These are phyloP conservation scores for Nycticryphes semicollaris DNA, from an alignment of 2,113 vertebrate species.

Conservation along the genomic window DNA sequence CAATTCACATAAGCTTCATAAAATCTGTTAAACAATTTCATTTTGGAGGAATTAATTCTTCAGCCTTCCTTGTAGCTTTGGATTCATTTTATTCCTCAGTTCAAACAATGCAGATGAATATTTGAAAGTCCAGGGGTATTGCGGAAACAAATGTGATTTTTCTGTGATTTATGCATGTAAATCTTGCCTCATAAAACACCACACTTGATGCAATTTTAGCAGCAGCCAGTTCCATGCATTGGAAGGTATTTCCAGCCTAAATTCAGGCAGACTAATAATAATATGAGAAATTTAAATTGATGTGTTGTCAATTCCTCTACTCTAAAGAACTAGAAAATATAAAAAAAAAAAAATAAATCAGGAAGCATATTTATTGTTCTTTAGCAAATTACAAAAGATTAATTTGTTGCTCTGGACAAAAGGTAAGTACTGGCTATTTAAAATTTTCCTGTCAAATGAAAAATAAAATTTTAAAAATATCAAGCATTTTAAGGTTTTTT, in stretches of 20 bases:
- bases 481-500: neutral
- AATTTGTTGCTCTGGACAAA: neutral
- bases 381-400: neutral
- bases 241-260: neutral
- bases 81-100: neutral
- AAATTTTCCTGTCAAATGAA: neutral
- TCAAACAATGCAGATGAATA: neutral
- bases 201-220: neutral
- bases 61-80: neutral
- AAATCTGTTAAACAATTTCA: neutral
- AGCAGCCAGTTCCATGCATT: neutral
- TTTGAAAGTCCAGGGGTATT: neutral
- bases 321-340: neutral
- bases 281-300: neutral
- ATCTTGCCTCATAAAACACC: neutral
- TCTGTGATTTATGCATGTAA: neutral
- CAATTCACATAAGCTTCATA: neutral
- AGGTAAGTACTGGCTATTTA: neutral
- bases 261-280: neutral
- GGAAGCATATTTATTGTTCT: neutral
- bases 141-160: neutral
- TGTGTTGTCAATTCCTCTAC: neutral
- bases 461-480: neutral
- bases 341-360: neutral
- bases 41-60: neutral